Evolutionary conservation across 1,140 invertebrate species (phyloP), one percentile per base, ranked within the genome.

Genomic region (Limonius californicus): DNA sequence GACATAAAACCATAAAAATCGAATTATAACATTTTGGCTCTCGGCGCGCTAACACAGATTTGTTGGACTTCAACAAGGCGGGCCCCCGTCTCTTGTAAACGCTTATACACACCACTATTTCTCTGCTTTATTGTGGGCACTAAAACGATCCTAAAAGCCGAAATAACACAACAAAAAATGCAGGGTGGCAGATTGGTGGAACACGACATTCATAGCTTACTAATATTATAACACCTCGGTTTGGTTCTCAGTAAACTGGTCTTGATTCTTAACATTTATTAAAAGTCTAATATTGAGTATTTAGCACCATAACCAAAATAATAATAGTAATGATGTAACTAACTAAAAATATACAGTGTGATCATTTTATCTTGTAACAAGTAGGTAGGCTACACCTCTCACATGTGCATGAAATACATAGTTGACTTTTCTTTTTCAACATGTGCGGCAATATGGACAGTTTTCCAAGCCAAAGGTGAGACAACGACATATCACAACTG

Each of bases 91-190:
- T 59, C 42, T 59, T 53, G 53, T 53, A 23, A 59, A 50, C 53
- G 47, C 45, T 59, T 59, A 45, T 27, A 27, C 23, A 2, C n/a
- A 39, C 35, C 35, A 39, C 23, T 27, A 27, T 39, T 39, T 39
- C 35, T 15, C 59, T 18, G 35, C 50, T 61, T 61, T 61, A 61
- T 61, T 61, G 54, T 61, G 59, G 59, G 59, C 59, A 23, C 50
- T 61, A 61, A 61, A 61, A 32, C 50, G 50, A 18, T 42, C 53
- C 54, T 12, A 55, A 61, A 32, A 61, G 54, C 59, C 53, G 59
- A 60, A 60, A 54, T 39, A 39, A 39, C 35, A 39, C 35, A 39
- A 39, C 35, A 39, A 39, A 39, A 39, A 39, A 39, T 12, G 8
- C 35, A 12, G 35, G 35, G 35, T 12, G 35, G 35, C 2, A 39